A percentile compares a stretch with the other conserved stretches of the same genome.
Conservation (phyloP, 2,797 vertebrate genomes). For the Philypnodon macrostomus region DNA sequence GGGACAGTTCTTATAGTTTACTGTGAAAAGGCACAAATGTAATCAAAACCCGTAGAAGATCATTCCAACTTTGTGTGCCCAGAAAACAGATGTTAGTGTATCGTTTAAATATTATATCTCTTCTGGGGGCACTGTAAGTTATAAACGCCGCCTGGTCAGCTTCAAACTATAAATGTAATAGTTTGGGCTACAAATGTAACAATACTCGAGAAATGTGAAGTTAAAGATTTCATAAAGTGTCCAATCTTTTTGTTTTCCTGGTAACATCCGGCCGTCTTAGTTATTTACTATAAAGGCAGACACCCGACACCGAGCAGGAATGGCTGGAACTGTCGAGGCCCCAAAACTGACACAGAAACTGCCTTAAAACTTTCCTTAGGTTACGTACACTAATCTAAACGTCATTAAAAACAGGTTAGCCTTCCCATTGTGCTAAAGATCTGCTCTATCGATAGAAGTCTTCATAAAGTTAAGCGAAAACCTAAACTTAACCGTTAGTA, state of each 20-base stretch:
- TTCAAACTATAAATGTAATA: slow-evolving; percentile 1
- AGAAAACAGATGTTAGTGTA: too few species aligned
- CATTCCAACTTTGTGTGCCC: not conserved
- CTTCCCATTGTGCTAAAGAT: too few species aligned
- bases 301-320: slow-evolving; percentile 74
- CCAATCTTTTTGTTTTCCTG: not conserved
- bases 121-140: slow-evolving; percentile 1
- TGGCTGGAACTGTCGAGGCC: slow-evolving; percentile 64
- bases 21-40: too few species aligned
- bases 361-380: slow-evolving; percentile 23
- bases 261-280: slow-evolving; percentile 17
- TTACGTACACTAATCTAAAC: not conserved
- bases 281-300: slow-evolving; percentile 33
- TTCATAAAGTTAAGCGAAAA: slow-evolving; percentile 26
- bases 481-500: slow-evolving; percentile 34
- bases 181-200: slow-evolving; percentile 4
- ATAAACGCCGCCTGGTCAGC: slow-evolving; percentile 43
- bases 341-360: slow-evolving; percentile 41
- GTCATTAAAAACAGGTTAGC: not conserved
- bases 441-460: too few species aligned
- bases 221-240: not conserved
- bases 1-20: too few species aligned
- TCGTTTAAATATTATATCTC: not conserved
- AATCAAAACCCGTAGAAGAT: too few species aligned
- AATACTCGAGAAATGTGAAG: not conserved